Base-by-base conservation (phyloP, 2,888 invertebrate species). In the Lomographa bimaculata region DNA sequence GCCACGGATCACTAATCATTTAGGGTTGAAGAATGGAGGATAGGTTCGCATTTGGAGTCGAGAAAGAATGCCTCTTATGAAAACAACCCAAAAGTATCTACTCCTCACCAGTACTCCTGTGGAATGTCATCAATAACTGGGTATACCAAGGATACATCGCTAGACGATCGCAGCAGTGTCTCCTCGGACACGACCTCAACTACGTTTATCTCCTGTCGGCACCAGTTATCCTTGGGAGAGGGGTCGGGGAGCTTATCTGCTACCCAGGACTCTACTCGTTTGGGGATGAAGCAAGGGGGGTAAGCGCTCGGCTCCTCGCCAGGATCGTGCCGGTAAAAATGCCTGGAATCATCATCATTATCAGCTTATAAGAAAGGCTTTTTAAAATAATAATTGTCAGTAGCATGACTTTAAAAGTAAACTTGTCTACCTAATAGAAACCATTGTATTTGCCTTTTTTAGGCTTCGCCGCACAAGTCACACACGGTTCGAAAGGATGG, bases 301-400 rank as follows among this genome's bases (percentile, higher is more conserved):
- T 71, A 60, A 0, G 86, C 77, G 23, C 66, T 78, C 0, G 81
- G 66, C 2, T 89, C 87, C 34, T 87, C 85, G 0, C 89, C 89
- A 0, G 87, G 84, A 39, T 89, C 89, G 55, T 90, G 90, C 0
- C 80, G 80, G 46, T 77, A 89, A 55, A 81, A 86, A 12, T 81
- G 63, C 85, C 86, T 82, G 33, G 2, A 19, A 6, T 12, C n/a
- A 24, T n/a, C n/a, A n/a, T n/a, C n/a, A n/a, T n/a, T n/a, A n/a
- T n/a, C n/a, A n/a, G n/a, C n/a, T n/a, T n/a, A n/a, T n/a, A n/a
- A n/a, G n/a, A n/a, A n/a, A n/a, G n/a, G n/a, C n/a, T n/a, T n/a
- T n/a, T n/a, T n/a, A n/a, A n/a, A n/a, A n/a, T n/a, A n/a, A n/a
- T n/a, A n/a, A n/a, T n/a, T n/a, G n/a, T n/a, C n/a, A n/a, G n/a